Percentiles rank a stretch among this genome's conserved stretches.
These are phyloP conservation scores for Centropus unirufus DNA, from an alignment of 2,113 vertebrate species.

Conservation along the genomic window DNA sequence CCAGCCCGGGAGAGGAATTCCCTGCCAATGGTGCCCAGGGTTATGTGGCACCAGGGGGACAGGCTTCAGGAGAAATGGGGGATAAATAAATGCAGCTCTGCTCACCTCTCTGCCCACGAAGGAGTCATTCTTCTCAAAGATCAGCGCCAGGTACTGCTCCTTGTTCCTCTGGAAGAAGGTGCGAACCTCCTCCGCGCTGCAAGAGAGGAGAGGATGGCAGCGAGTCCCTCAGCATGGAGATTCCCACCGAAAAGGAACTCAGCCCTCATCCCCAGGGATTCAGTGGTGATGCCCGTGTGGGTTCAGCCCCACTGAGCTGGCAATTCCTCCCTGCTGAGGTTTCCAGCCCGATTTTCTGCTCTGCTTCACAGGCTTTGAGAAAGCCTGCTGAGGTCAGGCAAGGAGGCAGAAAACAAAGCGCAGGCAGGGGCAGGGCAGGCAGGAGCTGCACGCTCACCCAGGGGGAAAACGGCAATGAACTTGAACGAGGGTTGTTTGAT, in stretches of 20 bases:
- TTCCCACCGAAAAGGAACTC: accelerated
- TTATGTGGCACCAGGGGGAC: accelerated
- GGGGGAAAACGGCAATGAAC: not conserved
- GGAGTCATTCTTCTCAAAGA: slow-evolving; percentile 85
- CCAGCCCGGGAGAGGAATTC: not conserved
- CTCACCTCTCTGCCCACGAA: slow-evolving; percentile 92
- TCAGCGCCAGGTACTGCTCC: slow-evolving; percentile 82
- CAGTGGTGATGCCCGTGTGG: not conserved
- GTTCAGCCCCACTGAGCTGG: not conserved
- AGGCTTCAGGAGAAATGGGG: not conserved
- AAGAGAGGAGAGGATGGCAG: slow-evolving; percentile 20
- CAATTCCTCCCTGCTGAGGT: not conserved
- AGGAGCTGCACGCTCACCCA: accelerated
- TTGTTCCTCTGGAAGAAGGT: slow-evolving; percentile 85
- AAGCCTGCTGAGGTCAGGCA: not conserved
- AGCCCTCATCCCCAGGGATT: accelerated
- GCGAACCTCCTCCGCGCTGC: slow-evolving; percentile 82
- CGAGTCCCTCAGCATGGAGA: not conserved
- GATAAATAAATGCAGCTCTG: not conserved
- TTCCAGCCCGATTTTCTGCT: slow-evolving; percentile 1
- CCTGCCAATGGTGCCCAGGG: not conserved
- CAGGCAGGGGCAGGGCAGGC: not conserved
- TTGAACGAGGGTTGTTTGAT: not conserved
- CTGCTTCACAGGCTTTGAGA: not conserved
- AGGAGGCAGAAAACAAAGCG: not conserved